Base-by-base conservation (phyloP, 1,140 invertebrate genomes). In the Drosophila sturtevanti region DNA sequence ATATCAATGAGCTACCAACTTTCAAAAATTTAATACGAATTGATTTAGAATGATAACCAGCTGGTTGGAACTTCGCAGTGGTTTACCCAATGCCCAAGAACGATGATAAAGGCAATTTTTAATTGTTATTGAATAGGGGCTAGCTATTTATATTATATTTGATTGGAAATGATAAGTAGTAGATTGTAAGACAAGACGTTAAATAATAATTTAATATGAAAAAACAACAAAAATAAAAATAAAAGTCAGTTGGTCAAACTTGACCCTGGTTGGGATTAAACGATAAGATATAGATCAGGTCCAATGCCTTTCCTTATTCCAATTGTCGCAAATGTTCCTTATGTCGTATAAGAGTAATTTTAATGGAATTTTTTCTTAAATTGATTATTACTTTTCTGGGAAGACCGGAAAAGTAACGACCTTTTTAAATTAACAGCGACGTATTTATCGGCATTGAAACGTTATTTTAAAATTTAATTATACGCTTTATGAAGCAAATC, bases 1-100 rank as follows among this genome's bases (percentile, higher is more conserved):
- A 12, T 55, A 52, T 63, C 63, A 9, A 44, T 60, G 63, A 74
- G 71, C 52, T 73, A 74, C 52, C 34, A 24, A 56, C 41, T 61
- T 37, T 74, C 54, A 48, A 55, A 74, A 74, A 44, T 60, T 55
- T 38, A 63, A 56, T 24, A 24, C 52, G 14, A 37, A 37, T 31
- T 74, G 71, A 74, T 75, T 74, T 75, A 27, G 27, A 11, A 48
- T 48, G 41, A 48, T 48, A 48, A 48, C n/a, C 41, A 21, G 18
- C 16, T 11, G 16, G 14, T 16, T 9, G 7, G 41, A 7, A 21
- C 4, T 31, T 31, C 6, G 18, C 18, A 48, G 27, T 1, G 41
- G 16, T 48, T 48, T 48, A 38, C 18, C 6, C 24, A 12, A 14
- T 4, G 59, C 4, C 55, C 7, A 21, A 35, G 1, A 35, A 35